Percentiles rank a stretch among this genome's conserved stretches.
Evolutionary conservation across 2,888 invertebrate species (phyloP).

Genomic region (Microctonus brassicae): DNA sequence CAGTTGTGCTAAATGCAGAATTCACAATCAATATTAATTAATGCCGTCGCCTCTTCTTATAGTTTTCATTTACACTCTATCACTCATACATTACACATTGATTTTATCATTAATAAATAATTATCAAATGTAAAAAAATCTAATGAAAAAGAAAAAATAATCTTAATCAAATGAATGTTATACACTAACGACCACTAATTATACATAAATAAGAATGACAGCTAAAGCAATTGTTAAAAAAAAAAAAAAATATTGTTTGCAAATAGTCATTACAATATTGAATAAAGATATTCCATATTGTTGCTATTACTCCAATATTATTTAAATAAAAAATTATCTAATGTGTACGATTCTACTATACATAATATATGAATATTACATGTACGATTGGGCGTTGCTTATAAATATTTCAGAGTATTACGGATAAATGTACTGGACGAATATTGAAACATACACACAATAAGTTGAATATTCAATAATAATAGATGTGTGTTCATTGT

Average conservation of each 20-base stretch:
- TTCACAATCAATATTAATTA: conserved; percentile 2
- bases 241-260: background rate
- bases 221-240: background rate
- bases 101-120: conserved; percentile 9
- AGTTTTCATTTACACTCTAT: background rate
- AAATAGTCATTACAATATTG: background rate
- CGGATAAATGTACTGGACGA: background rate
- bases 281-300: background rate
- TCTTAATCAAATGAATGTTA: background rate
- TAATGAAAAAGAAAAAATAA: background rate
- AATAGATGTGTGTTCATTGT: background rate
- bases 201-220: background rate
- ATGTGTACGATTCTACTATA: background rate
- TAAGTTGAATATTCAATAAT: background rate
- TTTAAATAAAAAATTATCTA: background rate
- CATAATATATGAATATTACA: background rate
- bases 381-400: background rate
- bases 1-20: conserved; percentile 1
- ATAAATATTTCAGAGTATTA: background rate
- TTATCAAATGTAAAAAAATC: background rate
- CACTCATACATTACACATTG: background rate
- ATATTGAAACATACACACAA: conserved; percentile 8
- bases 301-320: background rate
- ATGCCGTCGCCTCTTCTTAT: background rate
- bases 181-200: background rate